Percentiles rank a stretch among this genome's conserved stretches.
Evolutionary conservation across 35 echinoderm and acorn worm genomes (phyloP).

Genomic region (Hemicentrotus pulcherrimus): DNA sequence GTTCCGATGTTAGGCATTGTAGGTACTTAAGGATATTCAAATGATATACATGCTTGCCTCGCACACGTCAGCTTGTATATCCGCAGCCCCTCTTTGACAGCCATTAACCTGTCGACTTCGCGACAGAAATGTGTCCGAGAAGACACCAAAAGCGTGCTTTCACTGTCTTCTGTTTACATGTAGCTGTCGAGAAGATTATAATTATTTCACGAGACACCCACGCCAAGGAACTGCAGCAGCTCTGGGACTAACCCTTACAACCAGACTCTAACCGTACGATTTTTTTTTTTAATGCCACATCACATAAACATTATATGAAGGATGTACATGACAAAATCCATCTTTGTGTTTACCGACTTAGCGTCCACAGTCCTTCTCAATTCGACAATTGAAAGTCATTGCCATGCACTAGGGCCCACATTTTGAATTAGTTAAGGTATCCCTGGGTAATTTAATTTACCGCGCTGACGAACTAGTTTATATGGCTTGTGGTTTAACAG

Average conservation of each 20-base stretch:
- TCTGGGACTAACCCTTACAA: not conserved
- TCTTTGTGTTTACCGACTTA: not conserved
- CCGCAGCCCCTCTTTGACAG: not conserved
- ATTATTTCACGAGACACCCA: not conserved
- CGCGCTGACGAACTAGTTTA: not conserved
- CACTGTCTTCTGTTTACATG: not conserved
- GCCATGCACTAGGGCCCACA: not conserved
- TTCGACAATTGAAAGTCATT: not conserved
- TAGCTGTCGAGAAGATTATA: not conserved
- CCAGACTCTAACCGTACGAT: not conserved
- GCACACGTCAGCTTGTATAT: not conserved
- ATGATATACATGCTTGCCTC: constrained; percentile 10
- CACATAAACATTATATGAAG: not conserved
- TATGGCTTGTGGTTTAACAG: not conserved
- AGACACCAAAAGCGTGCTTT: not conserved
- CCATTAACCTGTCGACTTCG: not conserved
- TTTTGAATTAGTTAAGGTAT: not conserved
- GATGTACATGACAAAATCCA: not conserved
- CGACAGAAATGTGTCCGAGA: not conserved
- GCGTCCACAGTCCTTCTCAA: not conserved
- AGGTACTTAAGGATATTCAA: not conserved
- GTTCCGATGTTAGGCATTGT: not conserved
- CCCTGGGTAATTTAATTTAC: not conserved
- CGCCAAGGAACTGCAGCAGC: not conserved
- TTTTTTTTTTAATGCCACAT: not conserved